These are phyloP conservation scores for Fringilla coelebs DNA, from an alignment of 2,797 vertebrate genomes.

Conservation along the genomic window DNA sequence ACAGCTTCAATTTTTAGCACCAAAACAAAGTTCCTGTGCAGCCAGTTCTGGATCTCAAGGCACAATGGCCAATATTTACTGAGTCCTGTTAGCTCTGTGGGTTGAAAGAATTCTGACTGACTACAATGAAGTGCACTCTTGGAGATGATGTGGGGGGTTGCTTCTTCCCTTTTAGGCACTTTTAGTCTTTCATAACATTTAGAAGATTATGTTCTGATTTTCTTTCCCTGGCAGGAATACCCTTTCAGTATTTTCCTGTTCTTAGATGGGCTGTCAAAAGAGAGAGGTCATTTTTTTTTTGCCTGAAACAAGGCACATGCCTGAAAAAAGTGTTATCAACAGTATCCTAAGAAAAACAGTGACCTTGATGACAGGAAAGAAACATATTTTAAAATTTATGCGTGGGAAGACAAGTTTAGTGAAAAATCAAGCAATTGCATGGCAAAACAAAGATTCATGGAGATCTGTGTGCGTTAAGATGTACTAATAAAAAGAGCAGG, in stretches of 20 bases:
- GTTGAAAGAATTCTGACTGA: neutral
- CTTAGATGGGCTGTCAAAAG: neutral
- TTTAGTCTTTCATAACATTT: neutral
- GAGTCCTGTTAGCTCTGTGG: fast-evolving
- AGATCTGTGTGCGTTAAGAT: neutral
- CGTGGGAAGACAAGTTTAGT: neutral
- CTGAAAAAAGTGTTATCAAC: neutral
- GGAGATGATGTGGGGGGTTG: neutral
- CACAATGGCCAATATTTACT: neutral
- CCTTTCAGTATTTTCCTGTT: neutral
- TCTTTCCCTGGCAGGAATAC: neutral
- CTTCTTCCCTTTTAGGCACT: neutral
- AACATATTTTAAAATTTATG: neutral
- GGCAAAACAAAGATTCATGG: neutral
- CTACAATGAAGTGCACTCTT: neutral
- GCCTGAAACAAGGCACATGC: neutral
- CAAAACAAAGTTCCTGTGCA: neutral
- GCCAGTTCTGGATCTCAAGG: neutral
- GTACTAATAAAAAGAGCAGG: neutral
- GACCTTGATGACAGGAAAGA: neutral
- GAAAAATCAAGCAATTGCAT: neutral
- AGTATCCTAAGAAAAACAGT: neutral
- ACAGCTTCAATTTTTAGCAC: neutral
- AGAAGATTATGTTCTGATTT: neutral
- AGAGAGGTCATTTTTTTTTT: neutral